Conservation (phyloP, 1,140 invertebrate genomes). For the Callitettix versicolor region DNA sequence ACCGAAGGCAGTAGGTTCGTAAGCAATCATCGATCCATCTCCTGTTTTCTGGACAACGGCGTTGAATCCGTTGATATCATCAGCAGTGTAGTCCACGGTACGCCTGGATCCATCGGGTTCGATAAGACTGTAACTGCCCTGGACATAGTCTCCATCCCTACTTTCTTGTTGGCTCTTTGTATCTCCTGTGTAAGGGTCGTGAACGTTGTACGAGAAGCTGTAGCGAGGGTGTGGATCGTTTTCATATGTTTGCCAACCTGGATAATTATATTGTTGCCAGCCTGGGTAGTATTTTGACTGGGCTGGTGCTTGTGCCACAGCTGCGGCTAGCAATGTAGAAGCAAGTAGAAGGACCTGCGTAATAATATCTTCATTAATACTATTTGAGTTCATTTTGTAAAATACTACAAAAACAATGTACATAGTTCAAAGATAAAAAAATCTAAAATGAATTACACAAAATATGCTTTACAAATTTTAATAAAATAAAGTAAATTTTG, state of each 20-base stretch:
- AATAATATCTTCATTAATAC: no score
- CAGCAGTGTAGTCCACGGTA: conserved; percentile 46
- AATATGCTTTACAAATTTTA: no score
- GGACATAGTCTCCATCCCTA: conserved; percentile 23
- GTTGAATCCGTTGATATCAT: conserved; percentile 47
- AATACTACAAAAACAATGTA: no score
- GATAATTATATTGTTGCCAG: not conserved
- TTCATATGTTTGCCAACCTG: conserved; percentile 1
- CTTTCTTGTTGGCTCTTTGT: conserved; percentile 30
- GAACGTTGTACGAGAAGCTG: conserved; percentile 30
- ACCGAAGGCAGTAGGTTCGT: no score
- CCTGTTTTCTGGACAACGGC: conserved; percentile 43
- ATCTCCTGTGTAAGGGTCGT: conserved; percentile 30
- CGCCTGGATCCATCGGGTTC: conserved; percentile 47
- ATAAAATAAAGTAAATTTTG: no score
- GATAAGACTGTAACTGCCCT: conserved; percentile 24
- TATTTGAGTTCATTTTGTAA: no score
- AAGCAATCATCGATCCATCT: no score
- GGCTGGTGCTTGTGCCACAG: conserved; percentile 1
- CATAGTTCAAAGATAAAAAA: no score
- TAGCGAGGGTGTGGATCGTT: conserved; percentile 28
- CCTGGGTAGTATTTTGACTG: not conserved
- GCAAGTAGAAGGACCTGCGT: conserved; percentile 8
- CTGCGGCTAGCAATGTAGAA: conserved; percentile 5
- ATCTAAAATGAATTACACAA: no score